Base-by-base conservation (phyloP, 2,113 vertebrate genomes). In the Xyliphius kryptos region DNA sequence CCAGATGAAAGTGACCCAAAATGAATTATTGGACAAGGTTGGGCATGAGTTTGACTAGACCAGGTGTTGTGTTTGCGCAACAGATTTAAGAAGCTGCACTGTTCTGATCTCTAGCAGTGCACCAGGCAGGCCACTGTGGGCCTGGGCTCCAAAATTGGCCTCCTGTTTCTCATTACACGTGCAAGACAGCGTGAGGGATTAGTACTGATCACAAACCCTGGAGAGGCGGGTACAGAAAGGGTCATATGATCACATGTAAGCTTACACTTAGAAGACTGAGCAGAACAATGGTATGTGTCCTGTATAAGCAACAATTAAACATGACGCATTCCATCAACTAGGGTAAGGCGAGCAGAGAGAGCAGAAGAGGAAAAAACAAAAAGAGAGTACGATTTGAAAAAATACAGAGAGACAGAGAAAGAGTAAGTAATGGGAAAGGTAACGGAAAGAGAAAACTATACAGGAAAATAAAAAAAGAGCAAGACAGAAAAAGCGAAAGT, bases 191-290 rank as follows among this genome's bases (percentile, higher is more conserved):
- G 69, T 67, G 58, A 37, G 22, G 69, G 51, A 61, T 66, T 56
- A 71, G 52, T 52, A 66, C 50, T 37, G 52, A 67, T 37, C 65
- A 57, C 57, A 71, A 48, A 47, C 61, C 58, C 26, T 47, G n/a
- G 48, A 47, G 47, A 55, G 41, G 43, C 1, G 21, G 47, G 67
- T 5, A 15, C 50, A 49, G 51, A 36, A 54, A 56, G 54, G 38
- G 60, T 69, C 61, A 69, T 55, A 52, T 63, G 68, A 65, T 58
- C 56, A 59, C 52, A 47, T 70, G 61, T 59, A 70, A 70, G 68
- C 59, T 70, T 64, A 64, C 43, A 58, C 55, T 47, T 50, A 48
- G 49, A 41, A 41, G 47, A 21, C 19, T 49, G 7, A 37, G 55
- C 55, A 37, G 47, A 66, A 52, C 64, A 66, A 26, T 12, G 16